These are phyloP conservation scores for Urocolius indicus DNA, from an alignment of 2,113 vertebrate species.

Conservation along the genomic window DNA sequence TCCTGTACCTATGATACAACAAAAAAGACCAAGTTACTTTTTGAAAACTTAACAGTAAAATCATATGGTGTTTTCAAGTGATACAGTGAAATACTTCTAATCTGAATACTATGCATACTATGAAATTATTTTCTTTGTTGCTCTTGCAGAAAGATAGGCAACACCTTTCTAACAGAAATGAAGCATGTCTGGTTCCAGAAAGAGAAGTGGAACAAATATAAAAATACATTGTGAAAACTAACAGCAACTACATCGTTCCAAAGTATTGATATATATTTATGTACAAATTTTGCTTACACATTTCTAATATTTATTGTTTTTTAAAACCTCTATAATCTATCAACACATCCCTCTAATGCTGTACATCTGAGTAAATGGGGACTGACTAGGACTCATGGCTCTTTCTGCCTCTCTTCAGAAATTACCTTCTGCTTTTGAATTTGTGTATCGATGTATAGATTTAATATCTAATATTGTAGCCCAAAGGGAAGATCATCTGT, in stretches of 20 bases:
- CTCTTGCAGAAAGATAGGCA: background rate
- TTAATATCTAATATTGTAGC: background rate
- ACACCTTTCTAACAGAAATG: background rate
- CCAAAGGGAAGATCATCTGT: background rate
- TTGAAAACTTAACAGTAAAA: background rate
- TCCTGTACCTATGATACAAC: constrained; percentile 84
- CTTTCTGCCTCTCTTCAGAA: background rate
- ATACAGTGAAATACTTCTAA: background rate
- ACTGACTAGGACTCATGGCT: background rate
- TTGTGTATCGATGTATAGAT: background rate
- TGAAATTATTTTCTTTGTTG: background rate
- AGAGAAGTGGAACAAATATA: background rate
- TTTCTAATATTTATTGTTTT: background rate
- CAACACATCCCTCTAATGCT: background rate
- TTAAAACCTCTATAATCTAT: background rate
- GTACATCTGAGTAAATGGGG: background rate
- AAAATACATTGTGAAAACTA: background rate
- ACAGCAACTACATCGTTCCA: background rate
- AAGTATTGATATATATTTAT: background rate
- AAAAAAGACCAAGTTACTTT: constrained; percentile 34
- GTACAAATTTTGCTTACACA: background rate
- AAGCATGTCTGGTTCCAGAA: background rate
- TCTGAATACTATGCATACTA: background rate
- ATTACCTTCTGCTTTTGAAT: background rate
- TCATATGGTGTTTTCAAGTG: background rate